A percentile compares a stretch with the other conserved stretches of the same genome.
phyloP scores from a whole-genome alignment of 1,140 invertebrate species.

The Centruroides vittatus region DNA sequence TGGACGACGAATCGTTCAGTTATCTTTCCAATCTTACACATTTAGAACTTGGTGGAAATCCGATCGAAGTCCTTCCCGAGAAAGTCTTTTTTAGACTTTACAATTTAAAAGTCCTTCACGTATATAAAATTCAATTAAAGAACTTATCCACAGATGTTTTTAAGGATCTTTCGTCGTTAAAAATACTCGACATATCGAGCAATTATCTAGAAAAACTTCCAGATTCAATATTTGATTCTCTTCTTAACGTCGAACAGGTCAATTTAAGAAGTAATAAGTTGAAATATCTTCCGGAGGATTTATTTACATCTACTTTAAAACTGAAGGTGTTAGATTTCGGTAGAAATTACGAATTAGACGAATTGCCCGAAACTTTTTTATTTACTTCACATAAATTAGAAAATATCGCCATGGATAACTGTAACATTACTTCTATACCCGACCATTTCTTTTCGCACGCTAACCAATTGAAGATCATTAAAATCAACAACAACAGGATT shows the following conservation, averaged over 20 bases:
- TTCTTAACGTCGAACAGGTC: slow-evolving; percentile 12
- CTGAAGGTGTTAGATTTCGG: slow-evolving; percentile 16
- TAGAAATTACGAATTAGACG: slow-evolving; percentile 14
- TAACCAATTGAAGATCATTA: background rate
- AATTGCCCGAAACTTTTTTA: slow-evolving; percentile 14
- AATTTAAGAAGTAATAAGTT: slow-evolving; percentile 15
- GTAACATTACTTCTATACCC: slow-evolving; percentile 10
- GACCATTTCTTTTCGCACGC: slow-evolving; percentile 1
- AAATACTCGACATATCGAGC: slow-evolving; percentile 18
- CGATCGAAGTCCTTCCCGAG: slow-evolving; percentile 3
- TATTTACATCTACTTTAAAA: slow-evolving; percentile 12
- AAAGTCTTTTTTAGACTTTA: slow-evolving; percentile 1
- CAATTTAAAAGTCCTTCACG: slow-evolving; percentile 6
- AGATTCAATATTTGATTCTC: slow-evolving; percentile 9
- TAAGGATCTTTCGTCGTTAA: slow-evolving; percentile 13
- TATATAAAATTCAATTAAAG: slow-evolving; percentile 8
- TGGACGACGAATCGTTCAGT: slow-evolving; percentile 5
- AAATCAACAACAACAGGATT: slow-evolving; percentile 5
- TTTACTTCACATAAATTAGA: slow-evolving; percentile 6
- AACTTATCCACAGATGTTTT: slow-evolving; percentile 5
- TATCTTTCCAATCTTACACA: background rate
- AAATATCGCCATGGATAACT: slow-evolving; percentile 13
- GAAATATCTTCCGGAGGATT: slow-evolving; percentile 8
- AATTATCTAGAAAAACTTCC: slow-evolving; percentile 16
- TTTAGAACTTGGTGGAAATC: slow-evolving; percentile 6